phyloP scores from a whole-genome alignment of 1,140 invertebrate genomes.

The Lordiphosa mommai region DNA sequence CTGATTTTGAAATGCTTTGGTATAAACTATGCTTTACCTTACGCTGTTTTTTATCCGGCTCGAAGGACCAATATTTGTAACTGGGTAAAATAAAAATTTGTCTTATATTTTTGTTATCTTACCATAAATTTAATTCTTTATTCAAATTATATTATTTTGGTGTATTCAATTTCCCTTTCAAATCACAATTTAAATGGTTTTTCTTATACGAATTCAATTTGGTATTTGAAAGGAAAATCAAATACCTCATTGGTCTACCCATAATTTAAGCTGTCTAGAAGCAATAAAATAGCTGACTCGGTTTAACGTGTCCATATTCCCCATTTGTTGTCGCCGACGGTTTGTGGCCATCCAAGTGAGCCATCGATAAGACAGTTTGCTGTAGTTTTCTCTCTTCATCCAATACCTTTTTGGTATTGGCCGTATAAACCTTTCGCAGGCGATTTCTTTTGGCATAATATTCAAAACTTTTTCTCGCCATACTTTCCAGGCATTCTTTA shows the following conservation, averaged over 20 bases:
- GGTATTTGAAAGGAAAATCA: too few relatives aligned
- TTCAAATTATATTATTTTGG: not conserved
- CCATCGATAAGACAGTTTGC: not conserved
- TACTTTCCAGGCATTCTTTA: conserved; percentile 16
- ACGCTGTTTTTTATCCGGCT: too few relatives aligned
- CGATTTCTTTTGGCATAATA: conserved; percentile 18
- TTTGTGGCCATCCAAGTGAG: conserved; percentile 14
- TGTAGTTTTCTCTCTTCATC: not conserved
- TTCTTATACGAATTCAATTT: too few relatives aligned
- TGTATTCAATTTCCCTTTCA: not conserved
- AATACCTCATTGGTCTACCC: too few relatives aligned
- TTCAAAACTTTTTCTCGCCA: conserved; percentile 18
- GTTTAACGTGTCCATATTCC: conserved; percentile 28
- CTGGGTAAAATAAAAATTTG: too few relatives aligned
- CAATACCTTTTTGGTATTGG: not conserved
- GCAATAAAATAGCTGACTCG: conserved; percentile 3
- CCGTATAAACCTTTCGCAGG: not conserved
- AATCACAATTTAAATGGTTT: too few relatives aligned
- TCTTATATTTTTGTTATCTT: too few relatives aligned
- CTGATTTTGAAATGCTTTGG: too few relatives aligned
- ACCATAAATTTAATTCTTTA: not conserved
- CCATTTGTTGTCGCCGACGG: conserved; percentile 28
- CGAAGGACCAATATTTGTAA: too few relatives aligned
- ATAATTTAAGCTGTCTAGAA: not conserved
- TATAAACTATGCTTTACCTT: too few relatives aligned